A percentile compares a stretch with the other conserved stretches of the same genome.
These are phyloP conservation scores for Plectrocnemia conspersa DNA, from an alignment of 1,140 invertebrate species.

Conservation along the genomic window DNA sequence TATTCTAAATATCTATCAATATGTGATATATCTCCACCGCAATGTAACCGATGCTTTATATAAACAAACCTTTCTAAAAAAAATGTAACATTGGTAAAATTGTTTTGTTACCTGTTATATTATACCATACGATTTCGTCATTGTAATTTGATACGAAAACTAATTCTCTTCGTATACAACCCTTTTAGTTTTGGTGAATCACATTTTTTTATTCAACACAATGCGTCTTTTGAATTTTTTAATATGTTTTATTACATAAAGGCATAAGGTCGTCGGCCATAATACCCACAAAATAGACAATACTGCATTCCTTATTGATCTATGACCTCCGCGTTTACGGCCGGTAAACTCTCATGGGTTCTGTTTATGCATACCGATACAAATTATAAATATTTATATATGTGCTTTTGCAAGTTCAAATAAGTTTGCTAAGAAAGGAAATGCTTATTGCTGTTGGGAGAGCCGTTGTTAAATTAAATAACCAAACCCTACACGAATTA, in stretches of 20 bases:
- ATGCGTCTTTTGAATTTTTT: background rate
- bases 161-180: too few species aligned
- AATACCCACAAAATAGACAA: conserved; percentile 35
- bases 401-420: conserved; percentile 13
- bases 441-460: conserved; percentile 26
- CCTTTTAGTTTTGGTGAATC: too few species aligned
- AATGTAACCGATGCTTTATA: too few species aligned
- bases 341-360: conserved; percentile 27
- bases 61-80: too few species aligned
- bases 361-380: conserved; percentile 28
- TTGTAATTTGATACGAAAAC: too few species aligned
- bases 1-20: conserved; percentile 8
- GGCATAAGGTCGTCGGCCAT: conserved; percentile 3
- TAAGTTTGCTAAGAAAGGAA: conserved; percentile 27
- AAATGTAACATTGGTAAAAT: too few species aligned
- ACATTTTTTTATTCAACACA: conserved; percentile 4
- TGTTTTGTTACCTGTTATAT: too few species aligned
- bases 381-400: conserved; percentile 28
- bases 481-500: too few species aligned
- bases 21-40: too few species aligned
- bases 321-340: conserved; percentile 28
- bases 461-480: too few species aligned
- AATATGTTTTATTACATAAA: conserved; percentile 1
- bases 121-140: too few species aligned
- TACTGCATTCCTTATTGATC: conserved; percentile 32